Evolutionary conservation across 2,797 vertebrate genomes (phyloP).

Genomic region (Gambelia wislizenii): DNA sequence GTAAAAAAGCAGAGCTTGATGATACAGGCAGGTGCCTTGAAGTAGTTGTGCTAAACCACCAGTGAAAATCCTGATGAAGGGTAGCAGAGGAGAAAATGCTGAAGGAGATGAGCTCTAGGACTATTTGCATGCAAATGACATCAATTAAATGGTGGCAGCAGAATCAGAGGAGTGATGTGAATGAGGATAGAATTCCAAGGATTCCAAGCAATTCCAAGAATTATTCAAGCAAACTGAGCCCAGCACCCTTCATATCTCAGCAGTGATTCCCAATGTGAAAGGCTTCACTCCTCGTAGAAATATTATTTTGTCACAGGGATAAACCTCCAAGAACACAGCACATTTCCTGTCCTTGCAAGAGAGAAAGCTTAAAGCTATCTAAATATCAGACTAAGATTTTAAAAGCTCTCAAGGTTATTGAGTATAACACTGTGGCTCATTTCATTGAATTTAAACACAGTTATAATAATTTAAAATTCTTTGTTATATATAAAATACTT

Average conservation of each 20-base stretch:
- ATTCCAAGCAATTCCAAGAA: too few relatives aligned
- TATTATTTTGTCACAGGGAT: conserved; percentile 46
- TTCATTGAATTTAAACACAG: too few relatives aligned
- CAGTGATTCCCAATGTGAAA: conserved; percentile 40
- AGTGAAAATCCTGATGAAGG: conserved; percentile 52
- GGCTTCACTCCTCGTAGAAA: conserved; percentile 42
- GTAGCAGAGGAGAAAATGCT: conserved; percentile 60
- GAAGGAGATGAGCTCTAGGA: conserved; percentile 59
- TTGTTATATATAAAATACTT: too few relatives aligned
- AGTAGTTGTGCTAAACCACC: conserved; percentile 47
- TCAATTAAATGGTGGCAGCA: conserved; percentile 70
- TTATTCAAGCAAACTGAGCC: conserved; percentile 51
- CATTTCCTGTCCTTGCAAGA: not conserved
- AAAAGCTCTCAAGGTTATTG: too few relatives aligned
- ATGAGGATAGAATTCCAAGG: conserved; percentile 33
- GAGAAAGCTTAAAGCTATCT: not conserved
- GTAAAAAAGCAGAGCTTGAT: conserved; percentile 72
- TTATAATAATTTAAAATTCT: too few relatives aligned
- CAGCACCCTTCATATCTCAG: conserved; percentile 39
- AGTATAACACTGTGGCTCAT: too few relatives aligned
- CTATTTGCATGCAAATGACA: conserved; percentile 79
- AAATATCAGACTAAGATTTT: too few relatives aligned
- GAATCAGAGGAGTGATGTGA: conserved; percentile 51
- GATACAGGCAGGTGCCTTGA: conserved; percentile 45
- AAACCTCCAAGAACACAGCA: conserved; percentile 70